Evolutionary conservation across 2,888 invertebrate species (phyloP).

Genomic region (Auanema sp.): DNA sequence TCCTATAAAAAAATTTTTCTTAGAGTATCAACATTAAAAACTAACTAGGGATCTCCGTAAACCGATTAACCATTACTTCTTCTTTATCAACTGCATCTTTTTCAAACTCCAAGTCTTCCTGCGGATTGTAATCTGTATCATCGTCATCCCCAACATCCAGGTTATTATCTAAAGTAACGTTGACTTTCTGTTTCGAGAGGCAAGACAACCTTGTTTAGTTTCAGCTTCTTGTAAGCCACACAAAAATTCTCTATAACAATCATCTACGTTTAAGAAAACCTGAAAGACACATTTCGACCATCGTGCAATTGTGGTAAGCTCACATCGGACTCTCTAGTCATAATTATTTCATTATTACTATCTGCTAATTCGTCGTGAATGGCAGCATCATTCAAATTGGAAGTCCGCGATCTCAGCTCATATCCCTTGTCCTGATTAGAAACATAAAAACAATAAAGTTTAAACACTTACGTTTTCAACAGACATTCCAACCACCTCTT

Average conservation of each 20-base stretch:
- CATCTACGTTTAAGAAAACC: background rate
- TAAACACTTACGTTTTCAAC: background rate
- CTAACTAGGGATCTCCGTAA: conserved; percentile 2
- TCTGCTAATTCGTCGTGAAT: background rate
- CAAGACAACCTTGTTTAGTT: background rate
- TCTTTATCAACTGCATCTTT: conserved; percentile 1
- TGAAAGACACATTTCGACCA: conserved; percentile 3
- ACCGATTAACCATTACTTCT: background rate
- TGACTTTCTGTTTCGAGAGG: background rate
- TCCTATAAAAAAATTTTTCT: background rate
- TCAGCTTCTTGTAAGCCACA: conserved; percentile 1
- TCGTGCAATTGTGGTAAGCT: no score
- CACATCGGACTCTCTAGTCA: background rate
- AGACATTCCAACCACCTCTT: no score
- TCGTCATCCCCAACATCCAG: background rate
- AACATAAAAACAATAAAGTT: background rate
- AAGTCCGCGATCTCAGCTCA: background rate
- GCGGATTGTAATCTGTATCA: conserved; percentile 3
- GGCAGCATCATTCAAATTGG: conserved; percentile 7
- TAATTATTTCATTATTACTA: background rate
- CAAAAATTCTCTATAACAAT: conserved; percentile 4
- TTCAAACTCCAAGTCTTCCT: conserved; percentile 5
- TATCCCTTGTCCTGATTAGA: background rate
- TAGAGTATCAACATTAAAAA: background rate
- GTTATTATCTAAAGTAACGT: conserved; percentile 1